Evolutionary conservation across 2,888 invertebrate genomes (phyloP).

Genomic region (Rapana venosa): DNA sequence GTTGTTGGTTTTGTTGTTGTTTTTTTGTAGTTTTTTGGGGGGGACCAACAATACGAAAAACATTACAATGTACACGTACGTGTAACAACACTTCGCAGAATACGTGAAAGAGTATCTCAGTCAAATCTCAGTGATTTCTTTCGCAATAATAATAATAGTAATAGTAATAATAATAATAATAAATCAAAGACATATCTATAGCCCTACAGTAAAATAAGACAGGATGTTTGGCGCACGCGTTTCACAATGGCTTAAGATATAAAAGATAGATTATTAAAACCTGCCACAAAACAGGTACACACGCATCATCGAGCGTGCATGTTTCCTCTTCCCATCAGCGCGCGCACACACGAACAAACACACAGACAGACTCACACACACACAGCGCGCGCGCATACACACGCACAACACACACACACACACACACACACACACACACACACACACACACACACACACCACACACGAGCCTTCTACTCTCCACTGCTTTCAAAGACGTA

Average conservation of each 20-base stretch:
- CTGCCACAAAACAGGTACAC: background rate
- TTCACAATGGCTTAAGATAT: background rate
- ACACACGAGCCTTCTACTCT: background rate
- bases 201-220: background rate
- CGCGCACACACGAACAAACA: background rate
- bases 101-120: no score
- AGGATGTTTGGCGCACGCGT: background rate
- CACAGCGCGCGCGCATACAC: background rate
- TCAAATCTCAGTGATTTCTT: no score
- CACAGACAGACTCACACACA: background rate
- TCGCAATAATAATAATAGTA: no score
- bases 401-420: background rate
- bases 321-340: no score
- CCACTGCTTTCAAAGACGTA: background rate
- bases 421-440: background rate
- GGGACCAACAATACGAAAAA: no score
- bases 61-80: no score
- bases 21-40: no score
- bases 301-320: no score
- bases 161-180: no score
- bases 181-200: background rate
- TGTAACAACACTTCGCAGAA: no score
- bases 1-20: no score
- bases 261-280: background rate
- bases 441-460: background rate